Conservation (phyloP, 2,888 invertebrate species). For the Vanessa cardui region DNA sequence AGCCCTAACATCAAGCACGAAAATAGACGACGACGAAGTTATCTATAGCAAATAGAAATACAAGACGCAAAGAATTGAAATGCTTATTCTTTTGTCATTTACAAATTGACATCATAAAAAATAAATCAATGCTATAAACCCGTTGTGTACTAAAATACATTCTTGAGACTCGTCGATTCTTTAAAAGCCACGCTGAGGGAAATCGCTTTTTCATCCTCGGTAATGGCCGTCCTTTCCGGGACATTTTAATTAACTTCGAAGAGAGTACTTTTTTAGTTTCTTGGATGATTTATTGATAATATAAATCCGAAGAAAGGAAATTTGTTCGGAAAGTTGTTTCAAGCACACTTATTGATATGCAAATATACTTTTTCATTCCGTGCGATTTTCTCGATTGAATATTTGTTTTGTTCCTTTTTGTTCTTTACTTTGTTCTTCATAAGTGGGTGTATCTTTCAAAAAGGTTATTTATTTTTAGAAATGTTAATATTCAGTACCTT, state of each 20-base stretch:
- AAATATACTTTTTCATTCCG: constrained; percentile 3
- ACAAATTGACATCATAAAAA: neutral
- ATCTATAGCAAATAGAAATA: too few species aligned
- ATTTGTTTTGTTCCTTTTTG: neutral
- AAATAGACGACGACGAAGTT: too few species aligned
- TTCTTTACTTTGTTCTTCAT: neutral
- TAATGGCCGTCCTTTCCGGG: constrained; percentile 72
- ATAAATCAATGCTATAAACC: constrained; percentile 14
- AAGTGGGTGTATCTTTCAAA: neutral
- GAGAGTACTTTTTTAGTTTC: constrained; percentile 67
- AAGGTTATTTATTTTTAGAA: neutral
- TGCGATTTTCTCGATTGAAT: neutral
- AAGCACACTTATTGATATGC: constrained; percentile 13
- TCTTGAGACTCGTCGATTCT: constrained; percentile 68
- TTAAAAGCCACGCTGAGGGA: constrained; percentile 72
- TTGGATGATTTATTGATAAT: constrained; percentile 65
- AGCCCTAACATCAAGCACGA: too few species aligned
- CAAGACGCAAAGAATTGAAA: neutral
- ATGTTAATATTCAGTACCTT: neutral
- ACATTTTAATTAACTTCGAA: constrained; percentile 77
- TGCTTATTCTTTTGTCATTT: neutral
- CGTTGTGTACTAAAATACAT: constrained; percentile 57
- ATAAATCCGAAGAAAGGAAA: constrained; percentile 38
- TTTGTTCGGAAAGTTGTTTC: constrained; percentile 14
- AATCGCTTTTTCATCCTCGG: constrained; percentile 80